phyloP scores from a whole-genome alignment of 2,888 invertebrate genomes.

The Acrobasis consociella region DNA sequence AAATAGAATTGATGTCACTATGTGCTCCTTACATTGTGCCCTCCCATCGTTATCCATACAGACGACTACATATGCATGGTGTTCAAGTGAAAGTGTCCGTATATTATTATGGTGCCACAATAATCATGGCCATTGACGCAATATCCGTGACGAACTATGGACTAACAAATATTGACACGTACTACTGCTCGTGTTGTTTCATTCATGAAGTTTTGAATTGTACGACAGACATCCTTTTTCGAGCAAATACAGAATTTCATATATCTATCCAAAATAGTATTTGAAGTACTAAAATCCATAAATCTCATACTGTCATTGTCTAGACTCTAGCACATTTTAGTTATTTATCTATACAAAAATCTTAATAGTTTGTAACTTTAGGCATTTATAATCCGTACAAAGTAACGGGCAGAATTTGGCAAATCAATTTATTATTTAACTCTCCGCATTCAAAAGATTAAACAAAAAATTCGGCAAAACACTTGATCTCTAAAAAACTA shows the following conservation, averaged over 20 bases:
- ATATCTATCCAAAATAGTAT: neutral
- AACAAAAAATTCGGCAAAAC: too few relatives aligned
- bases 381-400: too few relatives aligned
- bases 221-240: neutral
- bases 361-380: too few relatives aligned
- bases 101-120: conserved; percentile 41
- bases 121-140: conserved; percentile 55
- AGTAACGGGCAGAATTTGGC: too few relatives aligned
- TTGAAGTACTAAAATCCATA: too few relatives aligned
- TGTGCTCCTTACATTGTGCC: neutral
- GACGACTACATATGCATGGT: conserved; percentile 37
- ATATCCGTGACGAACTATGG: conserved; percentile 53
- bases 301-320: too few relatives aligned
- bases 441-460: too few relatives aligned
- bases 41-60: conserved; percentile 1
- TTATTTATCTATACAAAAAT: too few relatives aligned
- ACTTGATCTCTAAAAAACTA: too few relatives aligned
- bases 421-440: too few relatives aligned
- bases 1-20: neutral
- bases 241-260: too few relatives aligned
- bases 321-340: too few relatives aligned
- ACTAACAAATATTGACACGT: conserved; percentile 22
- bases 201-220: conserved; percentile 13
- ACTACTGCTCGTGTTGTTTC: conserved; percentile 1
- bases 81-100: conserved; percentile 54